A percentile compares a stretch with the other conserved stretches of the same genome.
These are phyloP conservation scores for Xyrichtys novacula DNA, from an alignment of 2,797 vertebrate genomes.

Conservation along the genomic window DNA sequence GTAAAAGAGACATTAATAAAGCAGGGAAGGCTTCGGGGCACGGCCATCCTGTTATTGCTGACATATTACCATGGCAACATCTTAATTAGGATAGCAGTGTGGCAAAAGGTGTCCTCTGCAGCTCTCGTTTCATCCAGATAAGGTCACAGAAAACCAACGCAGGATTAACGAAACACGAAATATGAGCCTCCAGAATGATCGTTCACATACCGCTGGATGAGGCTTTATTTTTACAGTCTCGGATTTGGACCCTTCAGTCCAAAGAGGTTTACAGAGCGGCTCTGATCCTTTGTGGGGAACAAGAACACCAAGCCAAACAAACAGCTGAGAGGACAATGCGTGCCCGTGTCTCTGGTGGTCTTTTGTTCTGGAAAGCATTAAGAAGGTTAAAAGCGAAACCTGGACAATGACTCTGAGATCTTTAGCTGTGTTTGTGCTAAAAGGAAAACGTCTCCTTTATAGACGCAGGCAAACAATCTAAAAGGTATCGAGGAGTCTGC, in stretches of 20 bases:
- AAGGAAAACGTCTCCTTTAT: not conserved
- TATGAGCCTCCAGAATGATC: not conserved
- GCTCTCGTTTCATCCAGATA: not conserved
- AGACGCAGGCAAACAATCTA: slow-evolving; percentile 1
- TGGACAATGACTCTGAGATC: slow-evolving; percentile 6
- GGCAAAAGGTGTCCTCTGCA: not conserved
- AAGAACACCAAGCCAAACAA: slow-evolving; percentile 16
- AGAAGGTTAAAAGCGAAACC: slow-evolving; percentile 1
- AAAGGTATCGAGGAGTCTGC: not conserved
- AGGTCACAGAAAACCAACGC: not conserved
- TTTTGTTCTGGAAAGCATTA: not conserved
- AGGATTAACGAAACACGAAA: not conserved
- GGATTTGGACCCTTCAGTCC: slow-evolving; percentile 5
- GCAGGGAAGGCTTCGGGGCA: too few relatives aligned
- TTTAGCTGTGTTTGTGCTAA: not conserved
- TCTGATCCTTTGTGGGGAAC: not conserved
- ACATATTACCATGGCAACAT: not conserved
- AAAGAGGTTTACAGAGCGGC: slow-evolving; percentile 3
- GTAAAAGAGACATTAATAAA: too few relatives aligned
- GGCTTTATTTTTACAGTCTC: not conserved
- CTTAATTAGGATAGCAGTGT: not conserved
- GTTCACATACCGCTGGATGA: not conserved
- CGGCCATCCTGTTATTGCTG: too few relatives aligned
- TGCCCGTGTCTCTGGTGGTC: not conserved
- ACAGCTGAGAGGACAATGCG: not conserved